Base-by-base conservation (phyloP, 2,113 vertebrate genomes). In the Saguinus midas region DNA sequence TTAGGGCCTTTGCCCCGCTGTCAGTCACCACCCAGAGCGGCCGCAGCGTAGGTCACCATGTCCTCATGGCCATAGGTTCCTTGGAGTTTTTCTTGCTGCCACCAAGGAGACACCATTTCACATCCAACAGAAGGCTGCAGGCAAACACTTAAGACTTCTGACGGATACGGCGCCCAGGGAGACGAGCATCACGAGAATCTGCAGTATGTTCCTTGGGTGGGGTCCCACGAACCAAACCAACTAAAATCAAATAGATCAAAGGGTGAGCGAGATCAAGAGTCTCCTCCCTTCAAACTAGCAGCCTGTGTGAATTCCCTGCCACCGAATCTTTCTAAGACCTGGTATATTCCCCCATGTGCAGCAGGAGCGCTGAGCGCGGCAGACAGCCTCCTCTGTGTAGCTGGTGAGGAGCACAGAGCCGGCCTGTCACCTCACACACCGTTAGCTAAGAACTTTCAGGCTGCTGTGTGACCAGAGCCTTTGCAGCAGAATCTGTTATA, bases 341-440 rank as follows among this genome's bases (percentile, higher is more conserved):
- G 66, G 8, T 18, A 8, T 13, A 18, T 8, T 68, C 66, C 66
- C 17, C 66, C 66, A 17, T 4, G 66, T 8, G 32, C 66, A 35
- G 18, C 32, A 35, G 1, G 6, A n/a, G 3, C 6, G 1, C 16
- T 16, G 32, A 35, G 66, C 16, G 4, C 3, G 13, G 66, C 32
- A n/a, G 32, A 68, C 32, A 68, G 16, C 3, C 66, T 14, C 32
- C 64, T 68, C 32, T 68, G 66, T 35, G 35, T 18, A 68, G 66
- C 66, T 32, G 6, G 61, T 2, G 29, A 64, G 61, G 61, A 32
- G 14, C 14, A 5, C 61, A 14, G 27, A 64, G 27, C 12, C 12
- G 6, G 61, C 2, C 61, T 14, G 6, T 64, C 61, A 32, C 14
- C 61, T 32, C 61, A 64, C 61, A 64, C 27, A 14, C 27, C 61